Evolutionary conservation across 2,888 invertebrate genomes (phyloP).

Genomic region (Vannuccia rotundouncinata): DNA sequence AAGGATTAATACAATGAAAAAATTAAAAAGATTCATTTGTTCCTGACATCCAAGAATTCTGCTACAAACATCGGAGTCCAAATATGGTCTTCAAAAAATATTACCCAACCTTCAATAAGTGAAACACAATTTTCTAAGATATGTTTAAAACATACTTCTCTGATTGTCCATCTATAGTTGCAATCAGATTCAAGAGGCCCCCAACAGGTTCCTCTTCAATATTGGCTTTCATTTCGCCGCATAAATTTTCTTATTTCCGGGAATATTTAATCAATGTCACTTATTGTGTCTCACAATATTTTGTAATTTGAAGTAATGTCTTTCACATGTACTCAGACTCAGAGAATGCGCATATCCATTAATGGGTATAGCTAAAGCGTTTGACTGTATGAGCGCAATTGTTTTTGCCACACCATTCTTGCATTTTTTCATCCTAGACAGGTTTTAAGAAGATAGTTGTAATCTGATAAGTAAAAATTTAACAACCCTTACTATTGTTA

Average conservation of each 20-base stretch:
- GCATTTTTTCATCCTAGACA: too few relatives aligned
- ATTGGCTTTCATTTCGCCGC: neutral
- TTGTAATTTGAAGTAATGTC: neutral
- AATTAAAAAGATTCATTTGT: too few relatives aligned
- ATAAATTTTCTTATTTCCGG: neutral
- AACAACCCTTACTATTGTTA: too few relatives aligned
- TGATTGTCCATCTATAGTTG: neutral
- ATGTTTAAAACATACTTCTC: neutral
- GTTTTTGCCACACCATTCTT: too few relatives aligned
- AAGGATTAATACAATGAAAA: neutral
- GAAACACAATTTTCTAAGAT: neutral
- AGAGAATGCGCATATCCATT: too few relatives aligned
- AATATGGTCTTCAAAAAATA: too few relatives aligned
- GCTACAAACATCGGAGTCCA: neutral
- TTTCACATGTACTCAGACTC: neutral
- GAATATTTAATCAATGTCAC: neutral
- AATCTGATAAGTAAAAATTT: too few relatives aligned
- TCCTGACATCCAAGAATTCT: neutral
- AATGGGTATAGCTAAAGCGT: too few relatives aligned
- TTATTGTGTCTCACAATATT: neutral
- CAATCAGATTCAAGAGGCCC: neutral
- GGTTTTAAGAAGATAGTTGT: too few relatives aligned
- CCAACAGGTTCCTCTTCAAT: neutral
- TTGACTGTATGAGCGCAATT: too few relatives aligned
- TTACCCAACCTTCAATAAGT: neutral